Conservation (phyloP, 2,797 vertebrate species). For the Nannoperca obscura region DNA sequence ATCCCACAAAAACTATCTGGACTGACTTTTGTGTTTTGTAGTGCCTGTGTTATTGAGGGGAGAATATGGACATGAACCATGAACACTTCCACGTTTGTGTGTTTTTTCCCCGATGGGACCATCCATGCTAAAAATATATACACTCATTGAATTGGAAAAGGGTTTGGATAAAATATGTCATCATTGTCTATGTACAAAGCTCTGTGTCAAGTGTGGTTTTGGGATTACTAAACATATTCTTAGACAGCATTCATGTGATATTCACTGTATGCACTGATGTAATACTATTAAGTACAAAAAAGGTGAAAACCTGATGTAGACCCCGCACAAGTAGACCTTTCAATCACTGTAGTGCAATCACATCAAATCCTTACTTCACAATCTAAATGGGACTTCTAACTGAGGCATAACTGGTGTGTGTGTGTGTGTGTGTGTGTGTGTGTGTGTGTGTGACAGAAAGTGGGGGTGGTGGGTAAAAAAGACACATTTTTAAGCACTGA, state of each 20-base stretch:
- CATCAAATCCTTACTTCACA: conserved; percentile 37
- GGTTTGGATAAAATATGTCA: conserved; percentile 19
- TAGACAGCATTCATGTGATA: conserved; percentile 27
- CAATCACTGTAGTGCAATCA: conserved; percentile 32
- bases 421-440: conserved; percentile 1
- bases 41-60: background rate
- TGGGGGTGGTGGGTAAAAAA: conserved; percentile 16
- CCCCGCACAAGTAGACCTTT: conserved; percentile 16
- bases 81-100: background rate
- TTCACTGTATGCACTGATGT: conserved; percentile 31
- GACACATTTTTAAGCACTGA: conserved; percentile 38
- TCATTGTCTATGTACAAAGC: background rate
- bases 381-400: conserved; percentile 26
- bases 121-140: conserved; percentile 22
- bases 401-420: conserved; percentile 17
- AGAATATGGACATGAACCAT: background rate
- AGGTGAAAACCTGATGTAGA: conserved; percentile 43
- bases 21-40: conserved; percentile 2
- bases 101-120: background rate
- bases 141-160: conserved; percentile 22
- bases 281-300: conserved; percentile 28
- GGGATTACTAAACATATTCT: conserved; percentile 21
- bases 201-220: conserved; percentile 14
- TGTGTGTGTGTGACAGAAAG: background rate
- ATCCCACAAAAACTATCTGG: background rate